phyloP scores from a whole-genome alignment of 2,888 invertebrate genomes.

The Eulithis testata region DNA sequence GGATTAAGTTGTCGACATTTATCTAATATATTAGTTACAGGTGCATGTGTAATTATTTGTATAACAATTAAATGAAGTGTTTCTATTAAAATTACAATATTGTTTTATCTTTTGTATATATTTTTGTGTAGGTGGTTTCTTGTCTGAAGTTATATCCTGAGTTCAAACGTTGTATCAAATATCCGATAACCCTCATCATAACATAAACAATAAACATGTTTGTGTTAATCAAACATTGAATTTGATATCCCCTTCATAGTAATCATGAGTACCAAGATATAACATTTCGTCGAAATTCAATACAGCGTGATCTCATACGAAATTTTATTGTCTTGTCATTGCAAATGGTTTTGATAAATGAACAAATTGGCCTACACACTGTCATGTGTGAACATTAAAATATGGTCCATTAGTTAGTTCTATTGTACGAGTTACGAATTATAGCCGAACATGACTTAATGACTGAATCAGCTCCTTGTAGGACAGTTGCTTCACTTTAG shows the following conservation, averaged over 20 bases:
- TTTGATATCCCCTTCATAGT: conserved; percentile 10
- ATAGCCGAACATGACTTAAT: conserved; percentile 22
- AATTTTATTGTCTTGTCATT: conserved; percentile 48
- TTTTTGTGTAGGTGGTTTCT: neutral
- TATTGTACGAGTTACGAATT: conserved; percentile 32
- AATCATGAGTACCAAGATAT: conserved; percentile 14
- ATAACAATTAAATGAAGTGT: conserved; percentile 3
- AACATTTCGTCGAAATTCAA: conserved; percentile 40
- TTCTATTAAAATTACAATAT: neutral
- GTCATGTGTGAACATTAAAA: conserved; percentile 38
- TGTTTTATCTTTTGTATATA: neutral
- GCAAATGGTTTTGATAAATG: conserved; percentile 68
- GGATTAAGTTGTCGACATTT: conserved; percentile 43
- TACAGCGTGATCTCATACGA: conserved; percentile 52
- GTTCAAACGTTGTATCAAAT: neutral
- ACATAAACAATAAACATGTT: conserved; percentile 8
- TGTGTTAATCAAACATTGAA: conserved; percentile 7
- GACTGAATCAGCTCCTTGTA: conserved; percentile 13
- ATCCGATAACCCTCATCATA: conserved; percentile 1
- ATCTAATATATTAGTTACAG: conserved; percentile 27
- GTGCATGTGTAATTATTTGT: conserved; percentile 10
- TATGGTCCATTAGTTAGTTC: conserved; percentile 29
- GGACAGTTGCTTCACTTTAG: neutral
- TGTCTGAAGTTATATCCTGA: neutral
- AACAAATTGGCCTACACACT: conserved; percentile 63